Evolutionary conservation across 2,888 invertebrate species (phyloP).

Genomic region (Blastobasis adustella): DNA sequence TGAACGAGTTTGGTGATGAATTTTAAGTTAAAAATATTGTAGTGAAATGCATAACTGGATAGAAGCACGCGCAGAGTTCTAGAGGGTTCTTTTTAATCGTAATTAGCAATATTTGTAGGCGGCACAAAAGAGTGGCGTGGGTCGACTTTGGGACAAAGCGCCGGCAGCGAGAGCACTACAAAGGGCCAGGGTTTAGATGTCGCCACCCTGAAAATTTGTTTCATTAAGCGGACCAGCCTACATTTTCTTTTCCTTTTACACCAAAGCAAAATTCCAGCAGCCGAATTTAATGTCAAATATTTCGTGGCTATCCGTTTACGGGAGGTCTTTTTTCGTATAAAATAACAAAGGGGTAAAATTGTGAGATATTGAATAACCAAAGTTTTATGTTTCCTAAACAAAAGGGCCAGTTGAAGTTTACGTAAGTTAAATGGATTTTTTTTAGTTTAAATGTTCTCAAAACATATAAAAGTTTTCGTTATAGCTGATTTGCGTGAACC

Average conservation of each 20-base stretch:
- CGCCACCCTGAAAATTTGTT: constrained; percentile 67
- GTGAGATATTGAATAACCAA: constrained; percentile 36
- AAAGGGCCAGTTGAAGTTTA: constrained; percentile 4
- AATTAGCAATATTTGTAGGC: constrained; percentile 64
- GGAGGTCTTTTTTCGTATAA: constrained; percentile 36
- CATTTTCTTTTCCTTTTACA: constrained; percentile 56
- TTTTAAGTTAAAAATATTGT: too few relatives aligned
- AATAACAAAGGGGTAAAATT: constrained; percentile 42
- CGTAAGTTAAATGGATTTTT: constrained; percentile 2
- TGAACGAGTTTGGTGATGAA: not conserved
- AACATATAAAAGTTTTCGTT: too few relatives aligned
- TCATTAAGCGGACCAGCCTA: constrained; percentile 59
- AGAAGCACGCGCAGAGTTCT: constrained; percentile 9
- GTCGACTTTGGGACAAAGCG: constrained; percentile 53
- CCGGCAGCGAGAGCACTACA: constrained; percentile 46
- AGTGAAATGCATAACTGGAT: constrained; percentile 1
- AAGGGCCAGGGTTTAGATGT: constrained; percentile 68
- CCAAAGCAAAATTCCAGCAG: constrained; percentile 41
- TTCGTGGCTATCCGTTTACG: constrained; percentile 47
- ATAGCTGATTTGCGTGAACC: too few relatives aligned
- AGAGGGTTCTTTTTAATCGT: constrained; percentile 53
- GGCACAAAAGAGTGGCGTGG: constrained; percentile 55
- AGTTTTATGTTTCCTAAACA: constrained; percentile 23
- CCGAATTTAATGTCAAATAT: constrained; percentile 42
- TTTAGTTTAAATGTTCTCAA: too few relatives aligned